These are phyloP conservation scores for Zelleria hepariella DNA, from an alignment of 2,888 invertebrate genomes.

Conservation along the genomic window DNA sequence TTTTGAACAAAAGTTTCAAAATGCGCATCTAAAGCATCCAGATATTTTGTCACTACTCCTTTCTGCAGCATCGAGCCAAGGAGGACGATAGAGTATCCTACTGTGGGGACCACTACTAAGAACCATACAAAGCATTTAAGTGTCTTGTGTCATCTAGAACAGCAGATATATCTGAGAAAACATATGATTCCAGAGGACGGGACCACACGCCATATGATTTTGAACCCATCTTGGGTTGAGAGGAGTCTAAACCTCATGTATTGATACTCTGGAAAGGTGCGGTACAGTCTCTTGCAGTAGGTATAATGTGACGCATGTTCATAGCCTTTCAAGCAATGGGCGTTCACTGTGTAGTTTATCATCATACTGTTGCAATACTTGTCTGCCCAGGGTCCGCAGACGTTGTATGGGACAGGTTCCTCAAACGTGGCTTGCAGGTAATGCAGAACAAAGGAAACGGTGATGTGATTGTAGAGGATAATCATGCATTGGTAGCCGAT, in stretches of 20 bases:
- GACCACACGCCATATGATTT: conserved; percentile 34
- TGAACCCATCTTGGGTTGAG: neutral
- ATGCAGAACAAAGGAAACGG: conserved; percentile 39
- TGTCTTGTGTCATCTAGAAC: conserved; percentile 34
- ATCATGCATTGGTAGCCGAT: conserved; percentile 36
- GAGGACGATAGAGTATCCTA: conserved; percentile 30
- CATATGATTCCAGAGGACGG: conserved; percentile 38
- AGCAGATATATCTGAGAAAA: conserved; percentile 29
- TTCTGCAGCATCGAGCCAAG: conserved; percentile 53
- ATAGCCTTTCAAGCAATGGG: conserved; percentile 34
- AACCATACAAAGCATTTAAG: conserved; percentile 27
- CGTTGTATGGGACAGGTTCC: conserved; percentile 41
- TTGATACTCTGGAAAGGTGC: conserved; percentile 49
- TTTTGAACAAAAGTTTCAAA: conserved; percentile 27
- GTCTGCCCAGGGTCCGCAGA: conserved; percentile 41
- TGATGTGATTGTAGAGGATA: conserved; percentile 32
- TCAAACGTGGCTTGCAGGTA: conserved; percentile 57
- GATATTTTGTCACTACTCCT: conserved; percentile 39
- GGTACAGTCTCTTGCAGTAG: conserved; percentile 32
- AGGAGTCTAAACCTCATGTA: conserved; percentile 32
- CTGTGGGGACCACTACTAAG: conserved; percentile 29
- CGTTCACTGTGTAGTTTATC: conserved; percentile 41
- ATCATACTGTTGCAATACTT: conserved; percentile 32
- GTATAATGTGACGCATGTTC: conserved; percentile 12
- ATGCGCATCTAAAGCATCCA: conserved; percentile 35